A percentile compares a stretch with the other conserved stretches of the same genome.
Evolutionary conservation across 2,888 invertebrate species (phyloP).

Genomic region (Drosophila macrospina): DNA sequence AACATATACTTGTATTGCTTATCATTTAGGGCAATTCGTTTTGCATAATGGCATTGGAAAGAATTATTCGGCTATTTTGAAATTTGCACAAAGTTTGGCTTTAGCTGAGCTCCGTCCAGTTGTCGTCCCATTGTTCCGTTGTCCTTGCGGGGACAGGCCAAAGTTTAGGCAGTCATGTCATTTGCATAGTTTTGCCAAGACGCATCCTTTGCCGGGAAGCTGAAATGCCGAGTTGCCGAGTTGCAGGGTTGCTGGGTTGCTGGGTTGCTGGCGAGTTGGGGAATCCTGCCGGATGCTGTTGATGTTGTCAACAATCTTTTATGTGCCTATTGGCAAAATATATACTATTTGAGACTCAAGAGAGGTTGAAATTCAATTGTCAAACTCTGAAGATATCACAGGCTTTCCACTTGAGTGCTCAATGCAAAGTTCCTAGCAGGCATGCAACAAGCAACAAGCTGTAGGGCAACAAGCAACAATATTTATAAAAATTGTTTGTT

Average conservation of each 20-base stretch:
- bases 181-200: constrained; percentile 68
- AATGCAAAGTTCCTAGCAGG: constrained; percentile 34
- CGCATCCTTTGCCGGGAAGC: constrained; percentile 37
- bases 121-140: constrained; percentile 9
- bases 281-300: constrained; percentile 55
- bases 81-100: constrained; percentile 50
- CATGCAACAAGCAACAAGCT: not conserved
- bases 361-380: constrained; percentile 73
- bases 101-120: constrained; percentile 2
- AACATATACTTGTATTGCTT: constrained; percentile 64
- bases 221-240: too few relatives aligned
- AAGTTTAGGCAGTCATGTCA: constrained; percentile 79
- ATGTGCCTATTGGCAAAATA: constrained; percentile 76
- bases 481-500: constrained; percentile 58
- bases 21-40: constrained; percentile 77
- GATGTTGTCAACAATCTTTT: constrained; percentile 79
- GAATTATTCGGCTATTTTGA: constrained; percentile 64
- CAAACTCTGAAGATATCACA: constrained; percentile 74
- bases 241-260: not conserved
- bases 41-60: constrained; percentile 73
- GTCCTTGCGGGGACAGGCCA: constrained; percentile 49
- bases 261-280: not conserved
- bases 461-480: constrained; percentile 11
- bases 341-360: constrained; percentile 44
- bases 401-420: constrained; percentile 73